These are phyloP conservation scores for Anoplophora glabripennis DNA, from an alignment of 1,140 invertebrate genomes.

Conservation along the genomic window DNA sequence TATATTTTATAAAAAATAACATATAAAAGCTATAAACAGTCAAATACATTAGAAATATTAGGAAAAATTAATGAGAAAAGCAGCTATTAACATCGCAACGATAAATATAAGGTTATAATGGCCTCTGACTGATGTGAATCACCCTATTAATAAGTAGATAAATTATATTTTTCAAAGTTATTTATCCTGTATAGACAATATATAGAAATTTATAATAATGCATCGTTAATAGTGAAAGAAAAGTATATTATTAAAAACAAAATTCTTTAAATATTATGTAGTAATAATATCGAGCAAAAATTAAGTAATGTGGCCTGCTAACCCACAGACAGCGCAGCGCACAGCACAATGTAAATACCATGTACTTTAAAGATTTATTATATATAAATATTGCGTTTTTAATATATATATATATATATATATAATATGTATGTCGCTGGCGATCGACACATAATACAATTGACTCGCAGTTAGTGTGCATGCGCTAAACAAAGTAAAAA, in stretches of 20 bases:
- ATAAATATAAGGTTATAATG: not conserved
- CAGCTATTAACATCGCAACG: too few relatives aligned
- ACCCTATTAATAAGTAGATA: not conserved
- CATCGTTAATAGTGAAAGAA: not conserved
- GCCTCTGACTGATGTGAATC: slow-evolving; percentile 14
- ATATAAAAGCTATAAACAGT: not conserved
- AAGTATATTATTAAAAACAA: not conserved
- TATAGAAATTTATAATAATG: not conserved
- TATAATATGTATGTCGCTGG: slow-evolving; percentile 32
- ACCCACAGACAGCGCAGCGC: slow-evolving; percentile 34
- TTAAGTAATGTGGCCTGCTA: slow-evolving; percentile 37
- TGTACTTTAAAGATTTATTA: not conserved
- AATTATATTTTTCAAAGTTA: too few relatives aligned
- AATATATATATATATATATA: slow-evolving; percentile 4
- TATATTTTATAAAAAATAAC: not conserved
- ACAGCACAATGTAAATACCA: slow-evolving; percentile 17
- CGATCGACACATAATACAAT: slow-evolving; percentile 46
- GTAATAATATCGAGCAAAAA: slow-evolving; percentile 25
- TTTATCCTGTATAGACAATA: not conserved
- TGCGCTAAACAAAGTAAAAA: slow-evolving; percentile 43
- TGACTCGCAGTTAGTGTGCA: slow-evolving; percentile 45
- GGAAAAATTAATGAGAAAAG: too few relatives aligned
- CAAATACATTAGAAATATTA: not conserved
- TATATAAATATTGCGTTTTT: not conserved
- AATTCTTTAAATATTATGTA: slow-evolving; percentile 10